Base-by-base conservation (phyloP, 2,797 vertebrate genomes). In the Ibycter americanus region DNA sequence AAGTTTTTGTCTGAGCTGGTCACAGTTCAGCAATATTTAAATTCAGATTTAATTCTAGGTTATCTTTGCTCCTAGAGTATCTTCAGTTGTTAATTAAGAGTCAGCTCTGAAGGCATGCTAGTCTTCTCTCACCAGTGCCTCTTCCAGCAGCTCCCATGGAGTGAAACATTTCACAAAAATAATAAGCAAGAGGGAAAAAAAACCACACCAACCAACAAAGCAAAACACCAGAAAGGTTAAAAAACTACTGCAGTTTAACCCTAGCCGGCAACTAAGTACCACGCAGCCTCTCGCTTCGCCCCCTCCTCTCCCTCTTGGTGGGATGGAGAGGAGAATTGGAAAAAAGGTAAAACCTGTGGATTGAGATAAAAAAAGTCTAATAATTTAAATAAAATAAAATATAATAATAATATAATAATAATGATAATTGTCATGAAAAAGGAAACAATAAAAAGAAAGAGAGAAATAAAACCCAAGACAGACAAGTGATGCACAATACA, bases 201-300 rank as follows among this genome's bases (percentile, higher is more conserved):
- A 22, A 0, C 1, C 4, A n/a, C n/a, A n/a, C 12, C 17, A 40
- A 13, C 9, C 8, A 22, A 40, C 0, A 2, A 71, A 55, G 8
- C 0, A 17, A 87, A 76, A 25, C 8, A 67, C 27, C 12, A 56
- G 36, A 68, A 87, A 55, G 5, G 56, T n/a, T 36, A 29, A 63
- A 76, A 84, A 32, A 6, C 22, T 73, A 4, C 16, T 42, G 42
- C 16, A 16, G 42, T 42, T 42, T 42, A 17, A 16, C 42, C 42
- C 42, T 15, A 42, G 42, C 42, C 16, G 42, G 15, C 42, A 42
- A 42, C 42, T 42, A 42, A 42, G 42, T 15, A 17, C 42, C 42
- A 42, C 15, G 16, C 42, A 42, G 42, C 42, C 42, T 42, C 42
- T 42, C 16, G 42, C 42, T 42, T 16, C 16, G 4, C 7, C 42